phyloP scores from a whole-genome alignment of 2,888 invertebrate genomes.

The Agonopterix heracliana region DNA sequence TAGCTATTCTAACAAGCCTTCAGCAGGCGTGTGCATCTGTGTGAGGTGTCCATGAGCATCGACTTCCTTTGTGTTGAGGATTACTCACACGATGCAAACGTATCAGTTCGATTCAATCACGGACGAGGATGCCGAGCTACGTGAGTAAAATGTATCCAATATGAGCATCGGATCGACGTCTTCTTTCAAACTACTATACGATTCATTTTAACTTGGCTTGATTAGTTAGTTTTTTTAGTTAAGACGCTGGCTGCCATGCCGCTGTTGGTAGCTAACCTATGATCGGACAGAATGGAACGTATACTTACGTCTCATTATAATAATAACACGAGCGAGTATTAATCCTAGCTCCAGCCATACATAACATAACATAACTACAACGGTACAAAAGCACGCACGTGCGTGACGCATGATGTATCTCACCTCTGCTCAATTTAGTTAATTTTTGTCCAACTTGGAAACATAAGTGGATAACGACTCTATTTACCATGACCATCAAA shows the following conservation, averaged over 20 bases:
- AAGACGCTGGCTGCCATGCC: too few relatives aligned
- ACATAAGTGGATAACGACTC: too few relatives aligned
- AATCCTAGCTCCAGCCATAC: background rate
- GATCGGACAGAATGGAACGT: too few relatives aligned
- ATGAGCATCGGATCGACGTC: background rate
- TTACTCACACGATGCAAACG: constrained; percentile 22
- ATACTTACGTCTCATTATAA: too few relatives aligned
- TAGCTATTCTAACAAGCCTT: constrained; percentile 14
- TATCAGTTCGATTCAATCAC: constrained; percentile 24
- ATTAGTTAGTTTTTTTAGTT: too few relatives aligned
- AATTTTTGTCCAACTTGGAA: too few relatives aligned
- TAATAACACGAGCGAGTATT: background rate
- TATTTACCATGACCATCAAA: too few relatives aligned
- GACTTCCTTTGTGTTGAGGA: constrained; percentile 47
- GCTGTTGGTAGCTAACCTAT: too few relatives aligned
- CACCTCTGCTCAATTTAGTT: too few relatives aligned
- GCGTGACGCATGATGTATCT: too few relatives aligned
- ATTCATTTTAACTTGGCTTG: background rate
- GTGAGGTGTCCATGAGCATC: constrained; percentile 31
- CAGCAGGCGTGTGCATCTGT: constrained; percentile 18
- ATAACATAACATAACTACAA: too few relatives aligned
- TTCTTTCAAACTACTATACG: background rate
- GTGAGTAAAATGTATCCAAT: constrained; percentile 1
- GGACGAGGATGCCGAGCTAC: constrained; percentile 18
- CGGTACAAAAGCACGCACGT: too few relatives aligned